Conservation (phyloP, 1,140 invertebrate species). For the Telenomus remus region DNA sequence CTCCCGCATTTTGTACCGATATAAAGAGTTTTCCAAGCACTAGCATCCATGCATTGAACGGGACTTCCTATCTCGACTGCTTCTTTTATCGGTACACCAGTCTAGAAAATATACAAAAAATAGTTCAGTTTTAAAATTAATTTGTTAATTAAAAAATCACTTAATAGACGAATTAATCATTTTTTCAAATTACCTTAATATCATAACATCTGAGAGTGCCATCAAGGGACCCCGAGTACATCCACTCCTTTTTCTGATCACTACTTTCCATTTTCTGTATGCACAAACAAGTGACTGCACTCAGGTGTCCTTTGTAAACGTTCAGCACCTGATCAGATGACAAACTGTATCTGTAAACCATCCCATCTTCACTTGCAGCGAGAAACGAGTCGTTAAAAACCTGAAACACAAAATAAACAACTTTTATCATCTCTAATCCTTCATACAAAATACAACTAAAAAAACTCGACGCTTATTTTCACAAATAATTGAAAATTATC, state of each 20-base stretch:
- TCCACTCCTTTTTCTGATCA: conserved; percentile 72
- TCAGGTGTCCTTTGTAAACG: conserved; percentile 73
- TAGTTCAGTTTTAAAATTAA: conserved; percentile 7
- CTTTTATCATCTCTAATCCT: conserved; percentile 11
- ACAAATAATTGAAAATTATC: too few species aligned
- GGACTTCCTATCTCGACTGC: conserved; percentile 77
- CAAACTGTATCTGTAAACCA: conserved; percentile 71
- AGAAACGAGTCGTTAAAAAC: conserved; percentile 72
- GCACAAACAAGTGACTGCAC: conserved; percentile 78
- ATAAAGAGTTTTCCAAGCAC: conserved; percentile 78
- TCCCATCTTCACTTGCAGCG: conserved; percentile 73
- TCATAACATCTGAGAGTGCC: conserved; percentile 78
- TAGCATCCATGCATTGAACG: conserved; percentile 79
- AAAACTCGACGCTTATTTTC: too few species aligned
- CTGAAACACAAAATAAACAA: conserved; percentile 59
- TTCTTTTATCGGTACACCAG: conserved; percentile 73
- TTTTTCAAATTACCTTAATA: conserved; percentile 78
- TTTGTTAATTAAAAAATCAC: conserved; percentile 33
- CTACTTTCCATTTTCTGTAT: conserved; percentile 64
- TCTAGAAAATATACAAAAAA: conserved; percentile 66
- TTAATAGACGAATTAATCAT: too few species aligned
- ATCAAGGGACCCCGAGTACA: conserved; percentile 79
- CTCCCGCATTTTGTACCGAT: conserved; percentile 79
- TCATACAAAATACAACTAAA: too few species aligned
- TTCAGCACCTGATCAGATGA: conserved; percentile 70